phyloP scores from a whole-genome alignment of 23 tunicate species.

The Clavelina lepadiformis region DNA sequence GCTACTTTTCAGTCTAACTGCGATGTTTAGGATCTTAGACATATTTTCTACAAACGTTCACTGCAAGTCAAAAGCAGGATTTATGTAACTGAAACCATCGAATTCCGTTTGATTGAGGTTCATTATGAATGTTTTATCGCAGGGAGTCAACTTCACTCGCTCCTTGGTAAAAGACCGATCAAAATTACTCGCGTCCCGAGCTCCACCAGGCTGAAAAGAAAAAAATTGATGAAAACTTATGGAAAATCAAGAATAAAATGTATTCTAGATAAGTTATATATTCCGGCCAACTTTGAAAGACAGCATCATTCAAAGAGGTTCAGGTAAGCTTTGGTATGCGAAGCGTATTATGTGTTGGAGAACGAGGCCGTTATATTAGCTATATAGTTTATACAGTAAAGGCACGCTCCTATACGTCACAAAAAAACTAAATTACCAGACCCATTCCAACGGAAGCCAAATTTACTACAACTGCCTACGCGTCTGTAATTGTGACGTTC shows the following conservation, averaged over 20 bases:
- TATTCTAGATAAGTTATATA: no score
- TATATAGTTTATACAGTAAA: not conserved
- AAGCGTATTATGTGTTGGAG: not conserved
- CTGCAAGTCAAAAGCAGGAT: conserved; percentile 3
- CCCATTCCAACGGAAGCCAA: not conserved
- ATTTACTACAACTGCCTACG: not conserved
- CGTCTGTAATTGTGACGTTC: not conserved
- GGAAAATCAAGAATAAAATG: not conserved
- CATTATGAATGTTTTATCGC: conserved; percentile 58
- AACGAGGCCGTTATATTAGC: no score
- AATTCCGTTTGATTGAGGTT: conserved; percentile 74
- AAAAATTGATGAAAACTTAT: not conserved
- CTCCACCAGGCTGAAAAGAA: conserved; percentile 15
- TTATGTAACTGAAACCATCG: conserved; percentile 72
- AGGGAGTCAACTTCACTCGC: conserved; percentile 65
- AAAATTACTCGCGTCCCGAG: conserved; percentile 41
- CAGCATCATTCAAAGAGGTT: no score
- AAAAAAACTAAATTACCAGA: not conserved
- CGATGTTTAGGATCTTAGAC: no score
- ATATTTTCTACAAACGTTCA: no score
- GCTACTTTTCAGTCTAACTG: no score
- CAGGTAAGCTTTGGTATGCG: not conserved
- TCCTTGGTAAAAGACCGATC: conserved; percentile 64
- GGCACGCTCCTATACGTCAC: not conserved
- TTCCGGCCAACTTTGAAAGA: no score